Base-by-base conservation (phyloP, 2,113 vertebrate genomes). In the Salvelinus namaycush region DNA sequence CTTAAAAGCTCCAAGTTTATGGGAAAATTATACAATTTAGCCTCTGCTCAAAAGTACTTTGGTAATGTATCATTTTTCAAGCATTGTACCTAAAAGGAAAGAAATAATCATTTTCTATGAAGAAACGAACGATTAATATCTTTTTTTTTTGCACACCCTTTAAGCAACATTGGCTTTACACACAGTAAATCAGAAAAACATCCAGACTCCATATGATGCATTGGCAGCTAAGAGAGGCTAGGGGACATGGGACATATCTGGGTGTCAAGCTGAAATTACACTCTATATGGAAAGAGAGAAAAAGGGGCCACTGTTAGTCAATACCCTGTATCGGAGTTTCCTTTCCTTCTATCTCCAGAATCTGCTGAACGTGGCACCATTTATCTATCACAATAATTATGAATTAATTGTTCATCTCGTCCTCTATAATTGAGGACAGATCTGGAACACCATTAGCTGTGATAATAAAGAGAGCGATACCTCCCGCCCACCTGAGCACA, bases 11-110 rank as follows among this genome's bases (percentile, higher is more conserved):
- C 74, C 76, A 3, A 79, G 85, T 91, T 93, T 93, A 94, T 94
- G 92, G 88, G 91, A 86, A 93, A 94, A 94, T 94, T 94, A 93
- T 94, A 92, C 92, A 87, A 87, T 20, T 84, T 68, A 71, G 85
- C 87, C 88, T 90, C 86, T 79, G 87, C 90, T 86, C 79, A 85
- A 86, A 90, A 89, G 87, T 91, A 89, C 89, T 90, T 90, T 82
- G 88, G 89, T 84, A 86, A 90, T 88, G 89, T 89, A 86, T 88
- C 87, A 92, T 94, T 91, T 93, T 91, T 92, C 88, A 91, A 77
- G 31, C 77, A 79, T 75, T 87, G 88, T 79, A 85, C 68, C 6
- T 90, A 92, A 91, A 91, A 91, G 68, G n/a, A 74, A 74, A 72
- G 16, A 34, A 1, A 70, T 86, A 87, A 87, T 79, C 76, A 85